Base-by-base conservation (phyloP, 2,113 vertebrate species). In the Tyrannus savana region DNA sequence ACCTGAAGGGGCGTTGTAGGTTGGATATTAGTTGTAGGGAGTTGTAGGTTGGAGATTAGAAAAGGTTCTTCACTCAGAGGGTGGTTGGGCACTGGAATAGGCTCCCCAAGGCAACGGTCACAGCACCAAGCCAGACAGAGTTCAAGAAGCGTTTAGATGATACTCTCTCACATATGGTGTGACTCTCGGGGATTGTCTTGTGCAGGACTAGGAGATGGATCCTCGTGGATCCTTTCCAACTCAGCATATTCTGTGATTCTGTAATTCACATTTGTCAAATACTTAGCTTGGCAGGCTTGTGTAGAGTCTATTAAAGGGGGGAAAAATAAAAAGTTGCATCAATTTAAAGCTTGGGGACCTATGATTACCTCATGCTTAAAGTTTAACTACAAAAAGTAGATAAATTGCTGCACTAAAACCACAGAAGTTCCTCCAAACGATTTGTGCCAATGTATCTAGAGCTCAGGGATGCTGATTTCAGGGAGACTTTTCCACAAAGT, bases 311-410 rank as follows among this genome's bases (percentile, higher is more conserved):
- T 97, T 94, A 96, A 94, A 96, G 59, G 47, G 59, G 44, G 58
- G 58, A 66, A 12, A 12, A 66, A 95, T 92, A 75, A 78, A 87
- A 96, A 91, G 46, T 77, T 97, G 87, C 85, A 95, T 80, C 78
- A 96, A 97, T 98, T 98, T 98, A 97, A 97, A 96, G 96, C 92
- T 96, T 97, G 93, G 96, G 86, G 94, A 93, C 90, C 83, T 98
- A 93, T 97, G 97, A 98, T 96, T 98, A 97, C 95, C 83, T 93
- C n/a, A 37, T 94, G 89, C 79, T 97, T 96, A 95, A 97, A 97
- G 76, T 97, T 97, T 97, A 98, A 97, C 96, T 97, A 97, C 86
- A 96, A 98, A 98, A 97, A 3, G 6, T 89, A 96, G 95, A 98
- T 93, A 97, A 97, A 97, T 76, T 95, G 92, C 94, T 92, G 90